A percentile compares a stretch with the other conserved stretches of the same genome.
Evolutionary conservation across 64 coral and sea anemone genomes (phyloP).

Genomic region (Dendrophyllia cribrosa): DNA sequence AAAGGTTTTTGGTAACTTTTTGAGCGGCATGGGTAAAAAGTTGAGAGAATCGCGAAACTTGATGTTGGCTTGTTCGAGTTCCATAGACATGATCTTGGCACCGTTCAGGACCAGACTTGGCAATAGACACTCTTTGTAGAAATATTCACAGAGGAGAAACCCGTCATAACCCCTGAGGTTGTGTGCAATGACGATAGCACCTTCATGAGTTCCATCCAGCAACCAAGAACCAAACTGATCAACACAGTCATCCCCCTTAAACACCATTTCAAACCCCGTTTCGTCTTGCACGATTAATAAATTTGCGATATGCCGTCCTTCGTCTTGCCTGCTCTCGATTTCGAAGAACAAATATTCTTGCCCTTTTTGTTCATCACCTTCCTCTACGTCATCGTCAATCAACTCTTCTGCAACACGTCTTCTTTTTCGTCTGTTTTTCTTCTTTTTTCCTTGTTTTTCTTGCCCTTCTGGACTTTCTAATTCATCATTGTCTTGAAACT

Average conservation of each 20-base stretch:
- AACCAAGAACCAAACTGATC: slow-evolving; percentile 47
- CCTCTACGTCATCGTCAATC: not conserved
- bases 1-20: slow-evolving; percentile 66
- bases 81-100: slow-evolving; percentile 58
- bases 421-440: not conserved
- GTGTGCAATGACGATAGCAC: slow-evolving; percentile 32
- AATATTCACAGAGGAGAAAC: slow-evolving; percentile 35
- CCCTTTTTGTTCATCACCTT: slow-evolving; percentile 11
- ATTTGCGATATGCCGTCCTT: slow-evolving; percentile 22
- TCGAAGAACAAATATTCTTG: slow-evolving; percentile 59
- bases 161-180: slow-evolving; percentile 43
- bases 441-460: not conserved
- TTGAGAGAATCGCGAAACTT: slow-evolving; percentile 35
- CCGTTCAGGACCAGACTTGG: slow-evolving; percentile 52
- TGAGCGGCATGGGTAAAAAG: slow-evolving; percentile 55
- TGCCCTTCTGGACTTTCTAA: not conserved
- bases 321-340: slow-evolving; percentile 48
- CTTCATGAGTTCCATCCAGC: slow-evolving; percentile 26
- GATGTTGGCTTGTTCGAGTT: slow-evolving; percentile 27
- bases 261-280: slow-evolving; percentile 30
- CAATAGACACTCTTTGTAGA: slow-evolving; percentile 50
- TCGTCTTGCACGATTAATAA: slow-evolving; percentile 55
- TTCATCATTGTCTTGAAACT: not conserved
- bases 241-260: slow-evolving; percentile 12
- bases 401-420: not conserved